These are phyloP conservation scores for Cantharis flavilabris DNA, from an alignment of 2,888 invertebrate species.

Conservation along the genomic window DNA sequence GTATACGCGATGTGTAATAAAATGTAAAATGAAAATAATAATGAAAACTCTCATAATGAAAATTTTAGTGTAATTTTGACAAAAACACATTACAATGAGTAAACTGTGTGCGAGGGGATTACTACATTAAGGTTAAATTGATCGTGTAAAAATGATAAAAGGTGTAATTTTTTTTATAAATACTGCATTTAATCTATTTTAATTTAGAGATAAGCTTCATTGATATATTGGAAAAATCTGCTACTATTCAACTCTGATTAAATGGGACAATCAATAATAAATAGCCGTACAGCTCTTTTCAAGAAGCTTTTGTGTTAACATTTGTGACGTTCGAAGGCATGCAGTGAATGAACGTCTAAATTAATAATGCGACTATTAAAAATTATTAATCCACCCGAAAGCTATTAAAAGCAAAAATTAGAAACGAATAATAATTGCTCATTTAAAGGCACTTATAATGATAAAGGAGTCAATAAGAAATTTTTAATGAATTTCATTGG, in stretches of 20 bases:
- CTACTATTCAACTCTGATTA: background rate
- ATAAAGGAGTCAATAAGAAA: background rate
- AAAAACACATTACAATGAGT: background rate
- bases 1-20: background rate
- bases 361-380: background rate
- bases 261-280: background rate
- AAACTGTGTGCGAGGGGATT: background rate
- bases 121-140: background rate
- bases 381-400: background rate
- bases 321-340: background rate
- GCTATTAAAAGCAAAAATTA: background rate
- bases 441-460: background rate
- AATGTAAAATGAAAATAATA: background rate
- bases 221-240: background rate
- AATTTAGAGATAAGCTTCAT: background rate
- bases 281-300: background rate
- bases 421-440: background rate
- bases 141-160: background rate
- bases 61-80: background rate
- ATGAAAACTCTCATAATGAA: background rate
- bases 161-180: background rate
- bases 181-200: background rate
- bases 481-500: background rate
- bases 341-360: background rate
- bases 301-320: background rate